Evolutionary conservation across 1,140 invertebrate genomes (phyloP).

Genomic region (Druon quercuslanigerum): DNA sequence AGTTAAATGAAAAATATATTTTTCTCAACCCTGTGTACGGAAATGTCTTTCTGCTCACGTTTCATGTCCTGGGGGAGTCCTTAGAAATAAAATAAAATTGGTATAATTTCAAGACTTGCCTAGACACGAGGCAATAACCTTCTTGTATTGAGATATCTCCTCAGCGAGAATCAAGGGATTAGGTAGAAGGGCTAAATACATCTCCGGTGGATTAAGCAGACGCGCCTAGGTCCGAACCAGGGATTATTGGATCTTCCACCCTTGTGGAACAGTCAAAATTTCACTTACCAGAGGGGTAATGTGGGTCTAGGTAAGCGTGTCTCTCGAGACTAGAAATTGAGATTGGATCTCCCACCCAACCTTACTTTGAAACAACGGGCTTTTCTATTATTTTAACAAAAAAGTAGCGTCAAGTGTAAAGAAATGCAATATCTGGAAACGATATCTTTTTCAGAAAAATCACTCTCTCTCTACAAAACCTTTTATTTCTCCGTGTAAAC

Average conservation of each 20-base stretch:
- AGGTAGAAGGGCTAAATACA: constrained; percentile 41
- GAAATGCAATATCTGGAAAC: neutral
- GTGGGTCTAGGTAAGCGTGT: constrained; percentile 3
- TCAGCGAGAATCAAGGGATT: constrained; percentile 1
- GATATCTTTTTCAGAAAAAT: neutral
- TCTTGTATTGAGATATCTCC: constrained; percentile 2
- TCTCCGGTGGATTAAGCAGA: constrained; percentile 60
- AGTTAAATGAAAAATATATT: no score
- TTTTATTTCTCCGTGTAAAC: neutral
- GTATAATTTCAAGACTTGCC: constrained; percentile 46
- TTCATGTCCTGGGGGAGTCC: constrained; percentile 42
- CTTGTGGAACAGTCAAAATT: constrained; percentile 58
- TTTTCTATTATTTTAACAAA: constrained; percentile 6
- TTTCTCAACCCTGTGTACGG: no score
- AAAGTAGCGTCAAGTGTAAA: neutral
- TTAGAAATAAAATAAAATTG: constrained; percentile 55
- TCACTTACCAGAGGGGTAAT: constrained; percentile 50
- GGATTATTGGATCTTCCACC: constrained; percentile 58
- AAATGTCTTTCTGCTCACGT: constrained; percentile 7
- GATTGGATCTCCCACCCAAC: constrained; percentile 19
- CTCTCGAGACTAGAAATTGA: constrained; percentile 8
- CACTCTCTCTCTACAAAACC: neutral
- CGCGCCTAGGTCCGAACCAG: constrained; percentile 47
- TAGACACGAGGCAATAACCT: constrained; percentile 35
- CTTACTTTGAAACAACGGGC: constrained; percentile 6